Conservation (phyloP, 2,797 vertebrate species). For the Xiphophorus birchmanni region DNA sequence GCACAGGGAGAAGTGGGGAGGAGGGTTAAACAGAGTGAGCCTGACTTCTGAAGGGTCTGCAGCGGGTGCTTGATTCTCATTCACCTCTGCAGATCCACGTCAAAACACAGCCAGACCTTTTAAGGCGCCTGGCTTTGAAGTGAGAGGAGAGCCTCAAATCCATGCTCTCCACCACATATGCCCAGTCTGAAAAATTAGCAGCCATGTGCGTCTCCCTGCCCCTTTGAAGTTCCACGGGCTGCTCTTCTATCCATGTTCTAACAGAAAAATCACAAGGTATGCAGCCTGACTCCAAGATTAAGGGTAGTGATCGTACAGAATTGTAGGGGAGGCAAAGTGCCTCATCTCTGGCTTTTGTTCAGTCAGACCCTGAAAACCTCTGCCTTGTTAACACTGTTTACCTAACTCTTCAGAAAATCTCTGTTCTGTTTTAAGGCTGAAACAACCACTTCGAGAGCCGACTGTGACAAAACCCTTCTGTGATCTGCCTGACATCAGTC, state of each 20-base stretch:
- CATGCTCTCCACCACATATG: conserved; percentile 79
- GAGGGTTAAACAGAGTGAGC: conserved; percentile 81
- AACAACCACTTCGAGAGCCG: conserved; percentile 65
- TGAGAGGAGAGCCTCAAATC: conserved; percentile 85
- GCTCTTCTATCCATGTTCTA: conserved; percentile 72
- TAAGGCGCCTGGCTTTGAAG: conserved; percentile 87
- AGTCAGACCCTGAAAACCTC: conserved; percentile 66
- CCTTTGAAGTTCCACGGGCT: conserved; percentile 84
- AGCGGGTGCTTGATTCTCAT: conserved; percentile 86
- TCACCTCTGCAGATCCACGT: conserved; percentile 85
- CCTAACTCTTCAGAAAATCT: conserved; percentile 71
- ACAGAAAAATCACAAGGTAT: conserved; percentile 85
- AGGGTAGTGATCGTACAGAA: conserved; percentile 74
- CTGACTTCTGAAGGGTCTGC: conserved; percentile 80
- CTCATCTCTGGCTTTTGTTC: conserved; percentile 69
- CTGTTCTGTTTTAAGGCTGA: conserved; percentile 55
- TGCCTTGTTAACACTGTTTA: conserved; percentile 78
- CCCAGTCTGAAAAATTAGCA: conserved; percentile 85
- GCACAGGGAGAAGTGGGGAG: conserved; percentile 64
- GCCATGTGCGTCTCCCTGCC: conserved; percentile 73
- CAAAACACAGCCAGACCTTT: conserved; percentile 87
- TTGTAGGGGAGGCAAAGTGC: conserved; percentile 52
- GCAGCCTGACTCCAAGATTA: conserved; percentile 82
- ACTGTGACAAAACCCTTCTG: conserved; percentile 66
- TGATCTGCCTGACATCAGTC: conserved; percentile 61